Evolutionary conservation across 1,140 invertebrate genomes (phyloP).

Genomic region (Heliconius hermathena): DNA sequence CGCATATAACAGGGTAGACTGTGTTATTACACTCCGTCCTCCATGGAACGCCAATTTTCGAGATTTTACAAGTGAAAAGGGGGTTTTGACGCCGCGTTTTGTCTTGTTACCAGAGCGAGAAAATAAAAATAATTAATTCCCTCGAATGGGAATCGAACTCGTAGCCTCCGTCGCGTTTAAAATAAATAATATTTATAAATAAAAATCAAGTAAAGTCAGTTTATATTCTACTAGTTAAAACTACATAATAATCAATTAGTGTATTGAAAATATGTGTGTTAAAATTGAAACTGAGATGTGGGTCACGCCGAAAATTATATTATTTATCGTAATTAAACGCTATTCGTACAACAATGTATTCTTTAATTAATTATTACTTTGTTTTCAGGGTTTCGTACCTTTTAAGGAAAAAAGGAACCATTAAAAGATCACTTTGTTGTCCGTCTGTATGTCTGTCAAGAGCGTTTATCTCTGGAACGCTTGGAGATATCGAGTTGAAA

Average conservation of each 20-base stretch:
- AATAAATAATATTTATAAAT: neutral
- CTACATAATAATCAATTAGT: conserved; percentile 6
- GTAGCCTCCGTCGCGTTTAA: neutral
- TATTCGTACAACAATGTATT: neutral
- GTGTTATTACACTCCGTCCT: too few relatives aligned
- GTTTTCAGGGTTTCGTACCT: neutral
- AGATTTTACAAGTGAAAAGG: too few relatives aligned
- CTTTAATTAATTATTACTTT: neutral
- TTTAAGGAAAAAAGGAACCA: too few relatives aligned
- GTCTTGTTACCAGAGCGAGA: too few relatives aligned
- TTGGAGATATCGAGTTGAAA: too few relatives aligned
- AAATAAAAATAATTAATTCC: too few relatives aligned
- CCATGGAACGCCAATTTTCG: too few relatives aligned
- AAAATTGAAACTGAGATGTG: conserved; percentile 2
- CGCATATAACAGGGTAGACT: neutral
- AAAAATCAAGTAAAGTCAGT: neutral
- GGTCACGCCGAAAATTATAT: neutral
- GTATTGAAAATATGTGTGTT: neutral
- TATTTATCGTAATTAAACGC: neutral
- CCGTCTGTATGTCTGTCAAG: too few relatives aligned
- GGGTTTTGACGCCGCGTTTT: too few relatives aligned
- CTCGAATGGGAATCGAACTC: too few relatives aligned
- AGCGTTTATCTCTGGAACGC: too few relatives aligned
- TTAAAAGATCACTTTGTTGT: too few relatives aligned
- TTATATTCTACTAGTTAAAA: neutral